A percentile compares a stretch with the other conserved stretches of the same genome.
phyloP scores from a whole-genome alignment of 1,140 invertebrate genomes.

The Stenopsyche tienmushanensis region DNA sequence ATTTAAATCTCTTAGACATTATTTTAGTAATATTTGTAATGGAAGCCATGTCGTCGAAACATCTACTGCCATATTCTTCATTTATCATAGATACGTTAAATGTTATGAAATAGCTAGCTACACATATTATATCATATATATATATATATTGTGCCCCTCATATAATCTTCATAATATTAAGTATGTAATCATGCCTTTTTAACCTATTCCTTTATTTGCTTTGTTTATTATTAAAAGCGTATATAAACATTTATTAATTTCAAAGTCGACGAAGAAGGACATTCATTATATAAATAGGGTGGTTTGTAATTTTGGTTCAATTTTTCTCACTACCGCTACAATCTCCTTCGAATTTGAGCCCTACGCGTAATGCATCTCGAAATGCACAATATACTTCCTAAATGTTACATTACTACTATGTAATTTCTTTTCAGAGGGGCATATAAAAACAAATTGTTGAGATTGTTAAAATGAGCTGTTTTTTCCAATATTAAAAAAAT shows the following conservation, averaged over 20 bases:
- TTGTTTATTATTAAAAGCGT: too few relatives aligned
- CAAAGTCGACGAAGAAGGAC: too few relatives aligned
- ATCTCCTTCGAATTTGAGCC: too few relatives aligned
- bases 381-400: too few relatives aligned
- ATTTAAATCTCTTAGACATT: too few relatives aligned
- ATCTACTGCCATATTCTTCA: conserved; percentile 21
- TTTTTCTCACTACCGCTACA: too few relatives aligned
- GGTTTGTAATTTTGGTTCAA: too few relatives aligned
- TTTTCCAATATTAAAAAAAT: conserved; percentile 27
- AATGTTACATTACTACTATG: too few relatives aligned
- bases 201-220: neutral
- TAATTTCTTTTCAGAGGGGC: conserved; percentile 25
- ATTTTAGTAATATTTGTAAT: too few relatives aligned
- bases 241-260: too few relatives aligned
- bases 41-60: conserved; percentile 13
- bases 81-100: conserved; percentile 15
- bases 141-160: conserved; percentile 30
- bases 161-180: neutral
- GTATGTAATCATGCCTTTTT: neutral
- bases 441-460: conserved; percentile 25
- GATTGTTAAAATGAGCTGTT: conserved; percentile 28
- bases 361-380: too few relatives aligned
- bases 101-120: conserved; percentile 20
- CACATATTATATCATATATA: conserved; percentile 17
- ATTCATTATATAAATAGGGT: too few relatives aligned